These are phyloP conservation scores for Rissa tridactyla DNA, from an alignment of 2,113 vertebrate genomes.

Conservation along the genomic window DNA sequence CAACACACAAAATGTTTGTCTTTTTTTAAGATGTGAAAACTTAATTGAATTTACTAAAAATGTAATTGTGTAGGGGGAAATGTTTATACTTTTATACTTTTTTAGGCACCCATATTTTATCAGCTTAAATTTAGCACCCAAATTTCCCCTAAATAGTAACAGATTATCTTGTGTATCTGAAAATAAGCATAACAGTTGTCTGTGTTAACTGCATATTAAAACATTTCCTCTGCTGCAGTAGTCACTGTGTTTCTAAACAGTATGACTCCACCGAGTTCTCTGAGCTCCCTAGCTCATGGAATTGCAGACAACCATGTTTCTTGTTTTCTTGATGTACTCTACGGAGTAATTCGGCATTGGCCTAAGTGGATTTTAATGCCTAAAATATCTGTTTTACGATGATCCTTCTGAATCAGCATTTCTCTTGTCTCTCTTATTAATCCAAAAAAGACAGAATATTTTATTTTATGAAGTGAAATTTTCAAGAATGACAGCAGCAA, in stretches of 20 bases:
- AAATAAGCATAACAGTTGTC: slow-evolving; percentile 49
- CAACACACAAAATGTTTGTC: slow-evolving; percentile 36
- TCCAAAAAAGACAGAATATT: background rate
- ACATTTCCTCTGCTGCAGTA: slow-evolving; percentile 49
- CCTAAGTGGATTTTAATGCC: background rate
- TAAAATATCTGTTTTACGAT: background rate
- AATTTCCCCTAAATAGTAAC: slow-evolving; percentile 65
- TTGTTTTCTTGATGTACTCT: slow-evolving; percentile 8
- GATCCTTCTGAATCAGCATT: background rate
- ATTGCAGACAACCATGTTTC: background rate
- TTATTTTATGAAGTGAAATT: background rate
- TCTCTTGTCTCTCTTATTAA: background rate
- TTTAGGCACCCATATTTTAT: slow-evolving; percentile 76
- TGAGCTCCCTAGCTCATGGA: background rate
- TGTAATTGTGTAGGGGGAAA: slow-evolving; percentile 63
- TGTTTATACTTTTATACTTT: slow-evolving; percentile 83
- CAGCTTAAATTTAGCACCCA: slow-evolving; percentile 63
- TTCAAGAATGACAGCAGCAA: background rate
- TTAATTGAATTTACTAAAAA: slow-evolving; percentile 74
- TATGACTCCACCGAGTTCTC: background rate
- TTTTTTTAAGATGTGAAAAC: slow-evolving; percentile 70
- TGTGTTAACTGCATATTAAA: slow-evolving; percentile 53
- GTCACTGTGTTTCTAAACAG: slow-evolving; percentile 31
- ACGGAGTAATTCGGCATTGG: background rate
- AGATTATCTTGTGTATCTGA: slow-evolving; percentile 69